Evolutionary conservation across 2,888 invertebrate species (phyloP).

Genomic region (Mystacides longicornis): DNA sequence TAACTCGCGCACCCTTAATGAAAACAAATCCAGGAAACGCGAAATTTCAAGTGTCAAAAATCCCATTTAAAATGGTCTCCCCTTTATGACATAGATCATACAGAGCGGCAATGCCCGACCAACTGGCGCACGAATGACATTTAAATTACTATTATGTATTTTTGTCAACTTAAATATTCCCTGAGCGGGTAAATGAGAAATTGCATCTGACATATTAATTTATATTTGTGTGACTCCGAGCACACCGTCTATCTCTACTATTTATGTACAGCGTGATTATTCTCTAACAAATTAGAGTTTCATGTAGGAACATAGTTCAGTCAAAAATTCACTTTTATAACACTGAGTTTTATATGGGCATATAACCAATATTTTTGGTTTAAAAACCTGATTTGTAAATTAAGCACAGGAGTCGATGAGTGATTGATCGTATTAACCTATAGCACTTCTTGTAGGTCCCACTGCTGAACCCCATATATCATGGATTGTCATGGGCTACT

Average conservation of each 20-base stretch:
- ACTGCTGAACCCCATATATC: no score
- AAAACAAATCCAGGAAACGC: conserved; percentile 26
- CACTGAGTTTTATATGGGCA: no score
- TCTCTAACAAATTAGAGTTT: no score
- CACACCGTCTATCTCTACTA: not conserved
- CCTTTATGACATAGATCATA: not conserved
- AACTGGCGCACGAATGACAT: conserved; percentile 8
- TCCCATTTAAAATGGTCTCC: conserved; percentile 21
- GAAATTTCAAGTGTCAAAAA: conserved; percentile 26
- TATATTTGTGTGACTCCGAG: not conserved
- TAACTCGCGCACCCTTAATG: conserved; percentile 20
- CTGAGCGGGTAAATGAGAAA: conserved; percentile 3
- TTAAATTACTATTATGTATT: conserved; percentile 15
- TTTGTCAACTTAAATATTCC: conserved; percentile 3
- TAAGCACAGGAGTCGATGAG: no score
- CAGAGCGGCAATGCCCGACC: not conserved
- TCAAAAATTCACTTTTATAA: no score
- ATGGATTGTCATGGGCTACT: no score
- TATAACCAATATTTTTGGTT: no score
- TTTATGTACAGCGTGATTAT: no score
- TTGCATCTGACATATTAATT: conserved; percentile 5
- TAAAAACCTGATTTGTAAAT: no score
- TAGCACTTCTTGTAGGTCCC: no score
- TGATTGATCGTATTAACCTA: no score
- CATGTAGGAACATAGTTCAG: no score